Evolutionary conservation across 2,888 invertebrate genomes (phyloP).

Genomic region (Dermolepida albohirtum): DNA sequence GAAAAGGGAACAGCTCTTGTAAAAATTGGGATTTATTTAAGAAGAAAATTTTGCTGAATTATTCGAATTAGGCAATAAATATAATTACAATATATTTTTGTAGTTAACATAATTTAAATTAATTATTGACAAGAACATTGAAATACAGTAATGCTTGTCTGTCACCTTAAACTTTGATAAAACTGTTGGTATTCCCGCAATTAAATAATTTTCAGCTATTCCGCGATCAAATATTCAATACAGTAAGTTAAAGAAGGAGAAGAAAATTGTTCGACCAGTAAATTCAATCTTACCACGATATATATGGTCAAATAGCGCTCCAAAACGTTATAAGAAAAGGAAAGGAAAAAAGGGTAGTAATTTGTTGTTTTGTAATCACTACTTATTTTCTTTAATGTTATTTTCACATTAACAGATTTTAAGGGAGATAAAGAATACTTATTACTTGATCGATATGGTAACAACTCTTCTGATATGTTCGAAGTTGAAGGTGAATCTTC

Average conservation of each 20-base stretch:
- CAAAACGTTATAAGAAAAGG: slow-evolving; percentile 20
- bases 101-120: too few relatives aligned
- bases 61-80: too few relatives aligned
- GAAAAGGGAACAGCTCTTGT: too few relatives aligned
- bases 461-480: slow-evolving; percentile 57
- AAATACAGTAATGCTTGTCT: too few relatives aligned
- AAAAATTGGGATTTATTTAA: too few relatives aligned
- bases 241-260: slow-evolving; percentile 55
- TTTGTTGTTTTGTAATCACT: not conserved
- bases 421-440: slow-evolving; percentile 72
- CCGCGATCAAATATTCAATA: slow-evolving; percentile 56
- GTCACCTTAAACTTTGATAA: not conserved
- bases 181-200: not conserved
- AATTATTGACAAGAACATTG: too few relatives aligned
- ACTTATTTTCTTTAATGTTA: not conserved
- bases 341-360: slow-evolving; percentile 26
- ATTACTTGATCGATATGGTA: slow-evolving; percentile 69
- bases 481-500: slow-evolving; percentile 56
- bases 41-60: too few relatives aligned
- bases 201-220: slow-evolving; percentile 44
- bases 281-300: slow-evolving; percentile 35
- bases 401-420: slow-evolving; percentile 56
- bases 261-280: slow-evolving; percentile 15
- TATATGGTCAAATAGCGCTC: slow-evolving; percentile 36
- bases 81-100: too few relatives aligned